Evolutionary conservation across 1,140 invertebrate genomes (phyloP), one percentile per base, ranked within the genome.

Genomic region (Zaprionus gabonicus): DNA sequence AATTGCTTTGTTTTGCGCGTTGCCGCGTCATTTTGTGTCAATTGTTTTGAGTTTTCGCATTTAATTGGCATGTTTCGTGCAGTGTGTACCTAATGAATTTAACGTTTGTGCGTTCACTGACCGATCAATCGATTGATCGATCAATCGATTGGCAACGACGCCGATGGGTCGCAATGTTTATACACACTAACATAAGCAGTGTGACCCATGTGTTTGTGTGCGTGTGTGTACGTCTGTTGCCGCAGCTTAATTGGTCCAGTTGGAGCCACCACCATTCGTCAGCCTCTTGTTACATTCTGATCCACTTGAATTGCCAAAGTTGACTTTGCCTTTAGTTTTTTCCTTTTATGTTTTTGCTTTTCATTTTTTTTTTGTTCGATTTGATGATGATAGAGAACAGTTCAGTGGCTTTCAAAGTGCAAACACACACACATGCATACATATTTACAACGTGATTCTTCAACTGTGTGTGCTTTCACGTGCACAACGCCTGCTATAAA

Each of bases 41-140:
- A 72, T 76, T 87, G 69, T 57, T 75, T 23, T 34, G 64, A 69
- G 65, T 68, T 86, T 82, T 63, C 57, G 71, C 74, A 78, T 76
- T 72, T 76, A 90, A 90, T 81, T 88, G 85, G 23, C 81, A 74
- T 81, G 77, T 84, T 77, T 75, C 66, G 65, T 88, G 75, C 84
- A 78, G 83, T 83, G 72, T 83, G 72, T 76, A 73, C 62, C 81
- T 88, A 74, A 87, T 82, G 80, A 84, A 84, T 65, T 81, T 74
- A 65, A 76, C 53, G 60, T 67, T 73, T 73, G 46, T 62, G 65
- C 84, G 84, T 88, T 88, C 84, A 88, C 65, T 88, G 84, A 84
- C 83, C 83, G 73, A 73, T 53, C 71, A 25, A 69, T 76, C 56
- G 23, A 44, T 67, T 51, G 34, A 58, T 72, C 44, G 23, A 44